Evolutionary conservation across 2,797 vertebrate species (phyloP).

Genomic region (Acridotheres tristis): DNA sequence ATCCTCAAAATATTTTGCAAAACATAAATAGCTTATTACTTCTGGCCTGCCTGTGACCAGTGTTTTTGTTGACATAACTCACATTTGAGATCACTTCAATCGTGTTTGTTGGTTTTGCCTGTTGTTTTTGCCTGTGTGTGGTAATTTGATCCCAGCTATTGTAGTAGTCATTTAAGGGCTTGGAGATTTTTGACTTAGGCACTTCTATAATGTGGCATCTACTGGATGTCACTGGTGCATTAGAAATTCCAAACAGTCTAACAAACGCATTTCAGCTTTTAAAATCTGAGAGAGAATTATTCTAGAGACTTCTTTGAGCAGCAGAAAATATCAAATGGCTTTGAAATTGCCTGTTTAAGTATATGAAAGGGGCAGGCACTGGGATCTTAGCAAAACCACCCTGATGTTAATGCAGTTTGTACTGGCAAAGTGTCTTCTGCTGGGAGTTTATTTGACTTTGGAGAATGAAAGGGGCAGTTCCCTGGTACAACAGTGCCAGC

Average conservation of each 20-base stretch:
- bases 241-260: not conserved
- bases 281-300: not conserved
- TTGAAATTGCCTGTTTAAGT: not conserved
- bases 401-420: not conserved
- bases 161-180: conserved; percentile 1
- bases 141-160: conserved; percentile 33
- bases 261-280: not conserved
- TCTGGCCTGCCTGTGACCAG: conserved; percentile 59
- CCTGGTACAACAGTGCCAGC: not conserved
- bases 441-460: conserved; percentile 1
- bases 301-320: not conserved
- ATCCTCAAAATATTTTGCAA: conserved; percentile 70
- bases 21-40: conserved; percentile 68
- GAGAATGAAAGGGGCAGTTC: not conserved
- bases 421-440: not conserved
- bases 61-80: conserved; percentile 67
- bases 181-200: not conserved
- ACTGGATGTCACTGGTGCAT: not conserved
- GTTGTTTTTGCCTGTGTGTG: conserved; percentile 51
- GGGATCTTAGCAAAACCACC: conserved; percentile 3
- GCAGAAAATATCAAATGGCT: not conserved
- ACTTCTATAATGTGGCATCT: not conserved
- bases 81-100: conserved; percentile 65
- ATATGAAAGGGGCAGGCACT: not conserved
- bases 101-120: conserved; percentile 54